Evolutionary conservation across 2,888 invertebrate species (phyloP), one percentile per base, ranked within the genome.

Genomic region (Tetanocera ferruginea): DNA sequence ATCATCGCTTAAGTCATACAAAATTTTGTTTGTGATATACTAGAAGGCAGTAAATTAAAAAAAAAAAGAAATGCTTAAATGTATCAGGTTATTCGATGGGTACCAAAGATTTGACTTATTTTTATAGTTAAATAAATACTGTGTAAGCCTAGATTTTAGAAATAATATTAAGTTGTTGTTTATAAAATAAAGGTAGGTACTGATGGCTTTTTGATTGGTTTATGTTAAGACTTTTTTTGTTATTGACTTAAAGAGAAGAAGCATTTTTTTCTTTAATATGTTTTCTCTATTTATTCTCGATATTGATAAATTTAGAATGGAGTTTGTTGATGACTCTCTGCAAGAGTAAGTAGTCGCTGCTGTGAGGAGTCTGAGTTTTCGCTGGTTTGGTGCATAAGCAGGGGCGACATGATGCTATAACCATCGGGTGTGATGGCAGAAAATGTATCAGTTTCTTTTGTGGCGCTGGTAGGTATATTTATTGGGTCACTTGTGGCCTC

Each of bases 331-430:
- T 76, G 69, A 1, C 57, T n/a, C 19, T 78, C 78, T 2, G 52
- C 5, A 2, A 70, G 43, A n/a, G 75, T 72, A 57, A 78, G 31
- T 1, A 77, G 74, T 14, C 60, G 70, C 51, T 77, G 69, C 19
- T 80, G 78, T 19, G 77, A 78, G 0, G 80, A 60, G 8, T 80
- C 76, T 14, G 79, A 76, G n/a, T 31, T 67, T 51, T 79, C 76
- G 14, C 67, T 52, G 11, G 66, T 31, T 70, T 84, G 83, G 43
- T 84, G 76, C 70, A 34, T 81, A 28, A 87, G 55, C 4, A 87
- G 80, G 11, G 87, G 87, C 23, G 86, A 83, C 87, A 87, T 87
- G n/a, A 87, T 79, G 76, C 87, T 87, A 69, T 87, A 87, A 1
- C 87, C 87, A 81, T 87, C 87, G 4, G 85, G 85, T 1, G 87